Evolutionary conservation across 2,888 invertebrate species (phyloP).

Genomic region (Melanargia galathea): DNA sequence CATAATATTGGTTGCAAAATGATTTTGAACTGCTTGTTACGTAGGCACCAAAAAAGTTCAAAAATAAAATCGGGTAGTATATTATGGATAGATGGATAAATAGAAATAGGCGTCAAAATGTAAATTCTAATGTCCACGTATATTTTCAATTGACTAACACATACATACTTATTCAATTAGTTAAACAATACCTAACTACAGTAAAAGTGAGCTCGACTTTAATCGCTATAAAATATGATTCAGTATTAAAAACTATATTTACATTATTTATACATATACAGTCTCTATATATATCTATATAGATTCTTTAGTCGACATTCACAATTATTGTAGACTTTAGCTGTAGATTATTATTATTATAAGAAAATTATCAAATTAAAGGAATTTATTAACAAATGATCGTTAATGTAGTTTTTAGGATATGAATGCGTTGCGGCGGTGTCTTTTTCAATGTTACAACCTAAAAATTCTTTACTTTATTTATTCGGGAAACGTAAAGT

Average conservation of each 20-base stretch:
- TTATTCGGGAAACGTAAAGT: too few species aligned
- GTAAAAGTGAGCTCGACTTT: constrained; percentile 42
- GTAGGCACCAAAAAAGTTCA: too few species aligned
- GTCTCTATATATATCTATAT: constrained; percentile 15
- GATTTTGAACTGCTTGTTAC: too few species aligned
- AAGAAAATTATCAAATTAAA: constrained; percentile 17
- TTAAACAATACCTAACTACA: constrained; percentile 16
- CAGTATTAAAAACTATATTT: constrained; percentile 38
- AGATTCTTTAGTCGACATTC: constrained; percentile 41
- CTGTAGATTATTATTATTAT: constrained; percentile 44
- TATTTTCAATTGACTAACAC: not conserved
- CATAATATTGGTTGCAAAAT: too few species aligned
- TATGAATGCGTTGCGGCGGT: constrained; percentile 16
- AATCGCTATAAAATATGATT: constrained; percentile 50
- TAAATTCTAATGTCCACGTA: not conserved
- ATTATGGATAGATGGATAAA: too few species aligned
- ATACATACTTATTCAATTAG: not conserved
- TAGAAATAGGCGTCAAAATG: too few species aligned
- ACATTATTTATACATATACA: constrained; percentile 1
- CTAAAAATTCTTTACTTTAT: not conserved
- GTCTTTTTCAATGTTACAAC: constrained; percentile 20
- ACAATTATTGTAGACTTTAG: constrained; percentile 44
- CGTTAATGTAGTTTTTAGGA: constrained; percentile 23
- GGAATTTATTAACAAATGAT: constrained; percentile 24
- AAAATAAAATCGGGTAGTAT: too few species aligned